Percentiles rank a stretch among this genome's conserved stretches.
These are phyloP conservation scores for Monochamus alternatus DNA, from an alignment of 2,888 invertebrate species.

Conservation along the genomic window DNA sequence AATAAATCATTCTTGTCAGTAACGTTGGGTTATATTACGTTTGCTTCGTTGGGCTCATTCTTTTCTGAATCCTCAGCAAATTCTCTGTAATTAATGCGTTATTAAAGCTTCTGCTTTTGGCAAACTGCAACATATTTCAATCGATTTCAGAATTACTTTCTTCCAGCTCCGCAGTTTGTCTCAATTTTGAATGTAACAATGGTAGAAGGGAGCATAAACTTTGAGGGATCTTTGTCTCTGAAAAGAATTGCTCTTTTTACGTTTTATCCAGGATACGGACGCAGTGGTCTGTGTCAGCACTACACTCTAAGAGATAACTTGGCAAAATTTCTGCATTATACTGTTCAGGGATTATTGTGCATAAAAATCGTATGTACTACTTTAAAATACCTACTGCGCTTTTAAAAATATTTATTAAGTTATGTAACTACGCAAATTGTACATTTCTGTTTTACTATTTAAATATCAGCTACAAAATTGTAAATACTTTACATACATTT, in stretches of 20 bases:
- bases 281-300: neutral
- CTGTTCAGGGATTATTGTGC: too few relatives aligned
- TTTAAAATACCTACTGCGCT: too few relatives aligned
- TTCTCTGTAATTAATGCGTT: constrained; percentile 62
- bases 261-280: neutral
- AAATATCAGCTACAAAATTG: too few relatives aligned
- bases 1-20: constrained; percentile 62
- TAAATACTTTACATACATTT: too few relatives aligned
- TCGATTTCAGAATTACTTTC: constrained; percentile 55
- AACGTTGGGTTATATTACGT: constrained; percentile 60
- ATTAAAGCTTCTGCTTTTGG: constrained; percentile 62
- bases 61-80: constrained; percentile 57
- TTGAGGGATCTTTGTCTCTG: constrained; percentile 4
- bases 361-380: too few relatives aligned
- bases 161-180: constrained; percentile 38
- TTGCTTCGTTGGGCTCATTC: constrained; percentile 60
- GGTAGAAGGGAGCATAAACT: neutral
- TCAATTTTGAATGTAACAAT: constrained; percentile 32
- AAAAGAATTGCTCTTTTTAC: constrained; percentile 6
- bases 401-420: too few relatives aligned
- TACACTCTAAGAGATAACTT: too few relatives aligned
- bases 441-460: too few relatives aligned
- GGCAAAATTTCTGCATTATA: too few relatives aligned
- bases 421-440: too few relatives aligned
- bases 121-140: constrained; percentile 60